These are phyloP conservation scores for Prorops nasuta DNA, from an alignment of 1,140 invertebrate genomes.

Conservation along the genomic window DNA sequence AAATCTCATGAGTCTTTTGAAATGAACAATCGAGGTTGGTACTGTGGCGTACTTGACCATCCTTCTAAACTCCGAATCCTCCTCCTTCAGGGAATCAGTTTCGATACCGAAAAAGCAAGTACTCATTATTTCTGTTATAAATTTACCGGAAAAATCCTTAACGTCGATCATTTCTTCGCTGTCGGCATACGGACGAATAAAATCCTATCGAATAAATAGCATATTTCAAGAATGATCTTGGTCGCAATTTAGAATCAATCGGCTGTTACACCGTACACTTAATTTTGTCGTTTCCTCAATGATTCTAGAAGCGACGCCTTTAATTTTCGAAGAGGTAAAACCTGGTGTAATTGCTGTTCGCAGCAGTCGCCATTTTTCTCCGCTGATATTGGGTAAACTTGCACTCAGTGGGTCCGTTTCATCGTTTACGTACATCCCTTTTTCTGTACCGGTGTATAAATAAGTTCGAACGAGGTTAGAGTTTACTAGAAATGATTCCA, in stretches of 20 bases:
- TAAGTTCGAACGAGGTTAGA: slow-evolving; percentile 6
- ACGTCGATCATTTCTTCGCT: slow-evolving; percentile 30
- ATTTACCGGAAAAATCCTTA: slow-evolving; percentile 22
- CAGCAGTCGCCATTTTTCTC: slow-evolving; percentile 49
- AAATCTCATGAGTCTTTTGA: slow-evolving; percentile 15
- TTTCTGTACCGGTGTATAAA: slow-evolving; percentile 22
- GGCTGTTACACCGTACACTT: background rate
- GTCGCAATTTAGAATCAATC: background rate
- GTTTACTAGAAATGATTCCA: too few species aligned
- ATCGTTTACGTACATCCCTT: slow-evolving; percentile 26
- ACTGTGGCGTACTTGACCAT: background rate
- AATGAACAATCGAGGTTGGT: slow-evolving; percentile 2
- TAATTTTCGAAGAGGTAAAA: slow-evolving; percentile 52
- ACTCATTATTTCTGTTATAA: background rate
- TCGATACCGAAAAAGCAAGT: background rate
- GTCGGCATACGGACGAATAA: slow-evolving; percentile 14
- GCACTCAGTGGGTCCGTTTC: slow-evolving; percentile 29
- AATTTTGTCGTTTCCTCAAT: slow-evolving; percentile 10
- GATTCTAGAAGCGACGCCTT: slow-evolving; percentile 44
- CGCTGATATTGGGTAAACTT: slow-evolving; percentile 29
- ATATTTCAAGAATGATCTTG: background rate
- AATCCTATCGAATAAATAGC: slow-evolving; percentile 19
- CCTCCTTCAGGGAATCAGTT: background rate
- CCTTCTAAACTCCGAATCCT: background rate
- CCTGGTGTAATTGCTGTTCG: slow-evolving; percentile 49